These are phyloP conservation scores for Boleophthalmus pectinirostris DNA, from an alignment of 2,113 vertebrate genomes.

Conservation along the genomic window DNA sequence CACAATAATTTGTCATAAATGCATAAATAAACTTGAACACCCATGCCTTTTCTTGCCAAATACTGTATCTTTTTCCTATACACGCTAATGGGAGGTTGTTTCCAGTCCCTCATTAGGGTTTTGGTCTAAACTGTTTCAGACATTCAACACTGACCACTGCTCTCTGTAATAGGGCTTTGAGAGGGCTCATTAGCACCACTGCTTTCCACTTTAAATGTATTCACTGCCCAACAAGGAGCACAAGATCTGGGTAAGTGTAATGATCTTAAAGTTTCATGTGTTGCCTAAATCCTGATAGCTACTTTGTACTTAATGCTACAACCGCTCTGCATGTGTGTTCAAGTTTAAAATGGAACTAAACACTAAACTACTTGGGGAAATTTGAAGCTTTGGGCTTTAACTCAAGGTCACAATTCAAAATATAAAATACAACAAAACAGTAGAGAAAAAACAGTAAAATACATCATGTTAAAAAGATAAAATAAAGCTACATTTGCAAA, in stretches of 20 bases:
- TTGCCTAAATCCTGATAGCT: neutral
- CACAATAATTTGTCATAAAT: too few relatives aligned
- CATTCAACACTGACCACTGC: slow-evolving; percentile 26
- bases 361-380: too few relatives aligned
- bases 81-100: slow-evolving; percentile 46
- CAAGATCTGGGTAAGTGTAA: slow-evolving; percentile 5
- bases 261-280: neutral
- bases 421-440: too few relatives aligned
- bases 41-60: neutral
- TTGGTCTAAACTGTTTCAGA: slow-evolving; percentile 26
- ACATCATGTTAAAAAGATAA: too few relatives aligned
- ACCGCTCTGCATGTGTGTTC: too few relatives aligned
- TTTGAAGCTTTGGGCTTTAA: too few relatives aligned
- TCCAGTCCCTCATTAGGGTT: slow-evolving; percentile 38
- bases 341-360: neutral
- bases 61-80: slow-evolving; percentile 21
- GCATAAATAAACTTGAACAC: neutral
- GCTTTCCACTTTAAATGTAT: slow-evolving; percentile 8
- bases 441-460: too few relatives aligned
- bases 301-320: neutral
- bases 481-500: too few relatives aligned
- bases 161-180: slow-evolving; percentile 46
- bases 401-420: too few relatives aligned
- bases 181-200: slow-evolving; percentile 48
- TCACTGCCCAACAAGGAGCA: slow-evolving; percentile 6